Evolutionary conservation across 1,140 invertebrate genomes (phyloP), one percentile per base, ranked within the genome.

Genomic region (Lasaia peninsularis): DNA sequence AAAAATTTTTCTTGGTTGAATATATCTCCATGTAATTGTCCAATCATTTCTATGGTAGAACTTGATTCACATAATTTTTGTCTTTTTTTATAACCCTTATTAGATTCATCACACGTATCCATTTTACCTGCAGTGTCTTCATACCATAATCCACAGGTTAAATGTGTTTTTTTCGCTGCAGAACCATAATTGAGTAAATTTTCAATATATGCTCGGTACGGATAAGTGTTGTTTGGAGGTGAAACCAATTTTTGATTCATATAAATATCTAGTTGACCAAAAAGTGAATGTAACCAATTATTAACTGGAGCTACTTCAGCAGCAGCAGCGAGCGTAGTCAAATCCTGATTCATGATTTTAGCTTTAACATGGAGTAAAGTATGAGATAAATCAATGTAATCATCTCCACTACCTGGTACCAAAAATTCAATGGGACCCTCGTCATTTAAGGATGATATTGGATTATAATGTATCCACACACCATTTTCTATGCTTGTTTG

Each of bases 201-300:
- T 75, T 91, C 85, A 7, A 91, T 75, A 44, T 90, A 90, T 3
- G 78, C 75, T 52, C 78, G 55, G 63, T 87, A 90, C 10, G 75
- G 70, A 65, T 91, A 90, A 7, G 76, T 78, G 56, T 82, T 79
- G 49, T 78, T 81, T 18, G 78, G 66, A 0, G 80, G 71, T 8
- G 80, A 86, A 2, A 90, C 62, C n/a, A 85, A 61, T 69, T 82
- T 87, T 65, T 88, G 81, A 73, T 90, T 89, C 4, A 90, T 71
- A 64, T 75, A 80, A 14, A 89, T 62, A 62, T 84, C 75, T 0
- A 88, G 60, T 56, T 86, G 78, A 64, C 61, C 76, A 56, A 89
- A 88, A 28, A 90, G 60, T 14, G 75, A 81, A 67, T 87, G 78
- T 20, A 87, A 10, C 58, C 79, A 75, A 72, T 89, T 84, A 62